Evolutionary conservation across 1,140 invertebrate genomes (phyloP).

Genomic region (Nomia melanderi): DNA sequence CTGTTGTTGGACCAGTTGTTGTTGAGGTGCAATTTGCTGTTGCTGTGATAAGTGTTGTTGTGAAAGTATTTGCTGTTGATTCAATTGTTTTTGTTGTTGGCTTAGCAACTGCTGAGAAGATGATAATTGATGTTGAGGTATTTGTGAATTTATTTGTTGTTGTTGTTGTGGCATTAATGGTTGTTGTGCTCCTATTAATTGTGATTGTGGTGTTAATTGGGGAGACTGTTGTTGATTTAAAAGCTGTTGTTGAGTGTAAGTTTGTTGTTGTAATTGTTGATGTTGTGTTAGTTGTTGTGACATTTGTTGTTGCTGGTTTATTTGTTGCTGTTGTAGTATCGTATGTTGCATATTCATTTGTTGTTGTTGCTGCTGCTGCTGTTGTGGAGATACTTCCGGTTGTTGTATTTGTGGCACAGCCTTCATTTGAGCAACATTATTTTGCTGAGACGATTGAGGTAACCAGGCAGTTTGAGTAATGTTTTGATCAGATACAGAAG

Average conservation of each 20-base stretch:
- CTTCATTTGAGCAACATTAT: conserved; percentile 74
- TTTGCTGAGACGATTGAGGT: conserved; percentile 74
- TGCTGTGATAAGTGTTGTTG: conserved; percentile 71
- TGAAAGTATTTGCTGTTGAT: conserved; percentile 64
- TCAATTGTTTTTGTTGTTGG: conserved; percentile 69
- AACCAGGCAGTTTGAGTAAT: conserved; percentile 78
- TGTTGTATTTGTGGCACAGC: conserved; percentile 62
- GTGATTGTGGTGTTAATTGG: conserved; percentile 63
- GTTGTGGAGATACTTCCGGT: conserved; percentile 59
- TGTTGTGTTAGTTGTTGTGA: conserved; percentile 69
- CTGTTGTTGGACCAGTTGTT: conserved; percentile 63
- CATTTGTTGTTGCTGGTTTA: conserved; percentile 74
- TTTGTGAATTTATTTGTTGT: conserved; percentile 67
- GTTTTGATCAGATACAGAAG: conserved; percentile 78
- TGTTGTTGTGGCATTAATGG: conserved; percentile 62
- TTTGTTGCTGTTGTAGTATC: conserved; percentile 73
- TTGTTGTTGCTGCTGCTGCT: conserved; percentile 64
- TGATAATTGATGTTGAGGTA: conserved; percentile 71
- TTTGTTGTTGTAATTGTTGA: conserved; percentile 71
- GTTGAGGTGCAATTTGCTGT: conserved; percentile 60
- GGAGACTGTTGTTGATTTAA: conserved; percentile 73
- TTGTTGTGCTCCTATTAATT: conserved; percentile 64
- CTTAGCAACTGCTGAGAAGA: conserved; percentile 62
- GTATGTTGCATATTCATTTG: conserved; percentile 74
- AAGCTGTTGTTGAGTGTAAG: conserved; percentile 73